phyloP scores from a whole-genome alignment of 30 jellyfish, hydroid and myxozoan species.

The Cassiopea andromeda region DNA sequence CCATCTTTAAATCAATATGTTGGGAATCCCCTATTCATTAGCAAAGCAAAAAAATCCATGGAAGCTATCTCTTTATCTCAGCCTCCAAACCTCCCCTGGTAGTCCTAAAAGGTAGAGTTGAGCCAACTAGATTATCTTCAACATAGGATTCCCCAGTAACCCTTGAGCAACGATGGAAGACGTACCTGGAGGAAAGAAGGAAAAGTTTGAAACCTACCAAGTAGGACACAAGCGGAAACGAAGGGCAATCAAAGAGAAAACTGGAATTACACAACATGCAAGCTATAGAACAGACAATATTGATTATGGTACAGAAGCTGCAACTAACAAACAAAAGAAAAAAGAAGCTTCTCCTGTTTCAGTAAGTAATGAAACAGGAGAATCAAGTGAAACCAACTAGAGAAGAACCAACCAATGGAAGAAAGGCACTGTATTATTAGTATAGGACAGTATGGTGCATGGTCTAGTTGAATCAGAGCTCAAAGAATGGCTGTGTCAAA shows the following conservation, averaged over 20 bases:
- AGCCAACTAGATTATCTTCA: not conserved
- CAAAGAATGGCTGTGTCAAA: not conserved
- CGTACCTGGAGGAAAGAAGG: constrained; percentile 8
- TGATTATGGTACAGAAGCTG: not conserved
- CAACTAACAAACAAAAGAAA: not conserved
- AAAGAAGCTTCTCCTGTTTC: not conserved
- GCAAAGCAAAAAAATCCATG: too few species aligned
- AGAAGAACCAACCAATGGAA: not conserved
- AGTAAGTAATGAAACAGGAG: not conserved
- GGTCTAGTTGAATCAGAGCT: not conserved
- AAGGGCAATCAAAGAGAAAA: not conserved
- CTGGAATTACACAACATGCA: not conserved
- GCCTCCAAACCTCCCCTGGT: too few species aligned
- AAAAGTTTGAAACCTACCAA: constrained; percentile 1
- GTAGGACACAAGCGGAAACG: constrained; percentile 10
- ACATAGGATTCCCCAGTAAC: not conserved
- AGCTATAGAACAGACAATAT: not conserved
- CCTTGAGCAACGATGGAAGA: not conserved
- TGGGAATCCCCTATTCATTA: too few species aligned
- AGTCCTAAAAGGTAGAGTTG: too few species aligned
- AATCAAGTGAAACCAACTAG: not conserved
- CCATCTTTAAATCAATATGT: too few species aligned
- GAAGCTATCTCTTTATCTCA: too few species aligned
- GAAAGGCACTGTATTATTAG: not conserved
- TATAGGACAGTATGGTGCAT: not conserved